phyloP scores from a whole-genome alignment of 1,140 invertebrate genomes.

The Drosophila takahashii region DNA sequence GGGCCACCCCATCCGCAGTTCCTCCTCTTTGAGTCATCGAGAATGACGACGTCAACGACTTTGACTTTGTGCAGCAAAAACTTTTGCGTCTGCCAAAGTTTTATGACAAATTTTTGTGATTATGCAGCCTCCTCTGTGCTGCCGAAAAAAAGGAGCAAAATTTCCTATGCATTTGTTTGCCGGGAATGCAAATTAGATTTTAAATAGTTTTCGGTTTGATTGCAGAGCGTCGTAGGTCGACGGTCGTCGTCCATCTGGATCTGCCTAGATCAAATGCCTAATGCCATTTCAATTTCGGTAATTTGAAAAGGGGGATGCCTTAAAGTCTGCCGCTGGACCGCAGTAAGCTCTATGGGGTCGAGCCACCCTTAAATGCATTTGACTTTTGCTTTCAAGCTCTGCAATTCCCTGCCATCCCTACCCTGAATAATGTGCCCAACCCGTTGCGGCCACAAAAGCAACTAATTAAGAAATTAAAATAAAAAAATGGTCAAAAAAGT shows the following conservation, averaged over 20 bases:
- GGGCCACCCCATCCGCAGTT: slow-evolving; percentile 4
- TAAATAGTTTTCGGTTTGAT: slow-evolving; percentile 75
- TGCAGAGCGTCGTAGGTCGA: slow-evolving; percentile 14
- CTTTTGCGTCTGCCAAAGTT: slow-evolving; percentile 72
- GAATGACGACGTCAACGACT: slow-evolving; percentile 44
- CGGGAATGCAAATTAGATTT: slow-evolving; percentile 78
- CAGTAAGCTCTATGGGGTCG: background rate
- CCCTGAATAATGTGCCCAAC: slow-evolving; percentile 5
- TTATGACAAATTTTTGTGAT: slow-evolving; percentile 77
- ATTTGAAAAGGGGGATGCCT: slow-evolving; percentile 48
- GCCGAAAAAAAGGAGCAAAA: slow-evolving; percentile 19
- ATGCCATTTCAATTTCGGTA: slow-evolving; percentile 71
- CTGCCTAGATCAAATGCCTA: slow-evolving; percentile 59
- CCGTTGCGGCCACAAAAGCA: slow-evolving; percentile 60
- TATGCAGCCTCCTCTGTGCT: slow-evolving; percentile 33
- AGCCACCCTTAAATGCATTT: slow-evolving; percentile 58
- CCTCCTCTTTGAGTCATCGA: slow-evolving; percentile 42
- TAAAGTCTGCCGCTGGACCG: slow-evolving; percentile 37
- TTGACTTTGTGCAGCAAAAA: slow-evolving; percentile 62
- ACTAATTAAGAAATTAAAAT: slow-evolving; percentile 82
- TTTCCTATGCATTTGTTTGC: slow-evolving; percentile 57
- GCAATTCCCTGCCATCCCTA: background rate
- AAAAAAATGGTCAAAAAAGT: slow-evolving; percentile 60
- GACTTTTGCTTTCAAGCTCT: slow-evolving; percentile 50
- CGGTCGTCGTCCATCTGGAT: slow-evolving; percentile 5